phyloP scores from a whole-genome alignment of 2,888 invertebrate species.

The Priocnemis perturbator region DNA sequence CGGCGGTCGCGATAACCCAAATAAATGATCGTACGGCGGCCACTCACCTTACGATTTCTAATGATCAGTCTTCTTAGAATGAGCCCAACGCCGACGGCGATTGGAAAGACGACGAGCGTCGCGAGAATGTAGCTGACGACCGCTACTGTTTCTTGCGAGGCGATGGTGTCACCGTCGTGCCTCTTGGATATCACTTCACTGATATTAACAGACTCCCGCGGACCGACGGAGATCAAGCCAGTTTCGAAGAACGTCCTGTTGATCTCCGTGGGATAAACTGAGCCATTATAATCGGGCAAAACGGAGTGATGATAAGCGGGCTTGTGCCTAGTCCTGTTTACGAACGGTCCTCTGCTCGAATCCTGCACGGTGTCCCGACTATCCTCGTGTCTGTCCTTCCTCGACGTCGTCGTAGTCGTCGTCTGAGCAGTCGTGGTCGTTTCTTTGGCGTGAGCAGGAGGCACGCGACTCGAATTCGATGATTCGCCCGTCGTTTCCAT shows the following conservation, averaged over 20 bases:
- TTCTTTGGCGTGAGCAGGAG: constrained; percentile 39
- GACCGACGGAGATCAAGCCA: constrained; percentile 61
- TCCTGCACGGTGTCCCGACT: constrained; percentile 25
- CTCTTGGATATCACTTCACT: constrained; percentile 72
- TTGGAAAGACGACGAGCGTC: constrained; percentile 74
- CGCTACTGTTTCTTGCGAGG: constrained; percentile 71
- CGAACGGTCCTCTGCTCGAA: constrained; percentile 34
- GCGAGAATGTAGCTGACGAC: constrained; percentile 74
- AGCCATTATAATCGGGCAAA: constrained; percentile 60
- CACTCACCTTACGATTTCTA: constrained; percentile 73
- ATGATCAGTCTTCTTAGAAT: constrained; percentile 74
- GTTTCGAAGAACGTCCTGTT: constrained; percentile 64
- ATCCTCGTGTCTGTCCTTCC: constrained; percentile 52
- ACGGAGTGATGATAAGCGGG: constrained; percentile 59
- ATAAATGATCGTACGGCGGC: no score
- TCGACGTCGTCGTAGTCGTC: constrained; percentile 5
- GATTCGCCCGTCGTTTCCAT: constrained; percentile 17
- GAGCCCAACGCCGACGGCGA: constrained; percentile 74
- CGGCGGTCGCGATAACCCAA: neutral
- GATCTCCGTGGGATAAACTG: constrained; percentile 53
- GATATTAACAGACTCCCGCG: constrained; percentile 66
- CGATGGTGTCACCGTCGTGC: constrained; percentile 70
- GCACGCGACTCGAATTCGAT: constrained; percentile 36
- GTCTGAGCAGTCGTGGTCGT: neutral
- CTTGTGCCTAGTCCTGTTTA: constrained; percentile 48